A percentile compares a stretch with the other conserved stretches of the same genome.
These are phyloP conservation scores for Drosophila dives DNA, from an alignment of 2,888 invertebrate species.

Conservation along the genomic window DNA sequence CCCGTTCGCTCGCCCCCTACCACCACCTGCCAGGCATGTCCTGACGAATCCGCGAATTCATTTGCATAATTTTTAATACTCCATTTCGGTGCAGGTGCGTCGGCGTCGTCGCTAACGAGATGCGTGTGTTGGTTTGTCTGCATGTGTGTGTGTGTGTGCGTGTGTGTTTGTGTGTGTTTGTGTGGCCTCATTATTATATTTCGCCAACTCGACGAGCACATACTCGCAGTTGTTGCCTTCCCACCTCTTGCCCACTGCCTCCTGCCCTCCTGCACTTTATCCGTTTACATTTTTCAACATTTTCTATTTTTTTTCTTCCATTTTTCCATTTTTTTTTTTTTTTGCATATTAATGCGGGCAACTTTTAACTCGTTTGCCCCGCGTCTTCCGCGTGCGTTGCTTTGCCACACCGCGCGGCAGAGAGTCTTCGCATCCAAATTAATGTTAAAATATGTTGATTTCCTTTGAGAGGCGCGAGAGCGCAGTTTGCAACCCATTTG, in stretches of 20 bases:
- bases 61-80: conserved; percentile 85
- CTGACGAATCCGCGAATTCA: conserved; percentile 80
- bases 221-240: conserved; percentile 28
- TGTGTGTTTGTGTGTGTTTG: conserved; percentile 33
- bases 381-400: not conserved
- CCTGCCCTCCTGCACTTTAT: conserved; percentile 39
- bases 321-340: conserved; percentile 3
- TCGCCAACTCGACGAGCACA: conserved; percentile 68
- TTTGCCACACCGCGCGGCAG: not conserved
- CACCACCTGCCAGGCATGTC: conserved; percentile 28
- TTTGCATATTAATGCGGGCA: conserved; percentile 51
- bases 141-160: conserved; percentile 19
- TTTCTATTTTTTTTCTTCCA: conserved; percentile 16
- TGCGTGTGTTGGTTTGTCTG: conserved; percentile 22
- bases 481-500: conserved; percentile 39
- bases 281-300: conserved; percentile 54
- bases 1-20: not conserved
- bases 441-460: conserved; percentile 76
- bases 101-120: conserved; percentile 63
- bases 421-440: conserved; percentile 56
- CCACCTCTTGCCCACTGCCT: not conserved
- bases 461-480: conserved; percentile 57
- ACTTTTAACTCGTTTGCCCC: conserved; percentile 64
- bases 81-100: conserved; percentile 79
- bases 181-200: conserved; percentile 78